Base-by-base conservation (phyloP, 2,113 vertebrate species). In the Epinephelus cyanopodus region DNA sequence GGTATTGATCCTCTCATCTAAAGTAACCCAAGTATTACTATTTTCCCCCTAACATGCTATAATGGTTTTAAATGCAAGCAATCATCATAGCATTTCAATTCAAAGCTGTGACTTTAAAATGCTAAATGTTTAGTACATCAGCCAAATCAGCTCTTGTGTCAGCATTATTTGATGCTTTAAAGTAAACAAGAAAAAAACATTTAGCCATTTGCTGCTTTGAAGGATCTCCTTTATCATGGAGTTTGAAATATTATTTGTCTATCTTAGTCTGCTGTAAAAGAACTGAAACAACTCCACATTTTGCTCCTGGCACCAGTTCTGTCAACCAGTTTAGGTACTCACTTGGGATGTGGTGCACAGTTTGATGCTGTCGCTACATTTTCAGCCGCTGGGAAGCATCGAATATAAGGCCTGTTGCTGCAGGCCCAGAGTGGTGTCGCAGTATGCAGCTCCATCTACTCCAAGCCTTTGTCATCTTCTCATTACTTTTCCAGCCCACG, bases 391-490 rank as follows among this genome's bases (percentile, higher is more conserved):
- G 42, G 42, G 42, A 45, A 45, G 39, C 39, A 42, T 65, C n/a
- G 62, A 10, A 67, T 72, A 13, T 56, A 47, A 71, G 37, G 15
- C 9, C 17, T 45, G 47, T 76, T 47, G 64, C 63, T 52, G 68
- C 50, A 27, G 23, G 42, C 5, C 47, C 12, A 1, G 27, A 25
- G 21, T 69, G 10, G 6, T 52, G 56, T 53, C 15, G 13, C 52
- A 60, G 18, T 53, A 29, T 66, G 33, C 53, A 37, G 48, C 48
- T 56, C 37, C 15, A 23, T 63, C 62, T 61, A 0, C 23, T 74
- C 29, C 37, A 33, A 4, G 39, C 53, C 69, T 77, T 69, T 64
- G 33, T 81, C 53, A 33, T 50, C 54, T 70, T 33, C 81, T 68
- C 53, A 73, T 81, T 68, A 58, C 48, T 73, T 39, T 64, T 42